Evolutionary conservation across 2,797 vertebrate genomes (phyloP).

Genomic region (Alcedo quadribrachys): DNA sequence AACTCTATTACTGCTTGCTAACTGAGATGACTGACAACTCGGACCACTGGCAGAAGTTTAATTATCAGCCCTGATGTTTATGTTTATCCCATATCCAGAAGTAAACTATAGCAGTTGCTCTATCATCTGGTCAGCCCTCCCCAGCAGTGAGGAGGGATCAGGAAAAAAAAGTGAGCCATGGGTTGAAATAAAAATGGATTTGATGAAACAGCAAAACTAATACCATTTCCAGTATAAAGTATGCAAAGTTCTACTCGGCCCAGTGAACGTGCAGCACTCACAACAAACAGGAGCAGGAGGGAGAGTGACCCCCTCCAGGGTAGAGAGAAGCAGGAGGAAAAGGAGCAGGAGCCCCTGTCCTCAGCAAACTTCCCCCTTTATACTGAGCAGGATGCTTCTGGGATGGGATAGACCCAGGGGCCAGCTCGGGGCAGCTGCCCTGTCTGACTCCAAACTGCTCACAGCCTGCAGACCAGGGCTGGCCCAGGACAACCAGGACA

Average conservation of each 20-base stretch:
- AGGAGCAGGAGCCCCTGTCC: not conserved
- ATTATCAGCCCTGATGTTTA: not conserved
- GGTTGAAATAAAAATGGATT: not conserved
- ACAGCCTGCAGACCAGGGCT: not conserved
- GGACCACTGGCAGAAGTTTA: not conserved
- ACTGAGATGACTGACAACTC: slow-evolving; percentile 11
- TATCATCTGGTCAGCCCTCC: not conserved
- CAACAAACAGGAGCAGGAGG: not conserved
- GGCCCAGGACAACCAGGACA: not conserved
- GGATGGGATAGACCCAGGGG: not conserved
- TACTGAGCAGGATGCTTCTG: not conserved
- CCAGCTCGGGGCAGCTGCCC: not conserved
- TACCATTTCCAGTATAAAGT: too few species aligned
- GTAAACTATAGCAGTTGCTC: not conserved
- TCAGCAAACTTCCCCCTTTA: not conserved
- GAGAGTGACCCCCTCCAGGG: not conserved
- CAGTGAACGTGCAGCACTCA: not conserved
- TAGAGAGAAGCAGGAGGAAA: not conserved
- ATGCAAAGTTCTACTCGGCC: not conserved
- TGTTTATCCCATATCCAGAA: not conserved
- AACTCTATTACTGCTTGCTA: not conserved
- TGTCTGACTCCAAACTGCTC: not conserved
- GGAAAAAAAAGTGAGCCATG: not conserved
- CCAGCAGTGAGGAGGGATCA: not conserved
- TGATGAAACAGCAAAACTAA: too few species aligned